phyloP scores from a whole-genome alignment of 2,113 vertebrate genomes.

The Epinephelus cyanopodus region DNA sequence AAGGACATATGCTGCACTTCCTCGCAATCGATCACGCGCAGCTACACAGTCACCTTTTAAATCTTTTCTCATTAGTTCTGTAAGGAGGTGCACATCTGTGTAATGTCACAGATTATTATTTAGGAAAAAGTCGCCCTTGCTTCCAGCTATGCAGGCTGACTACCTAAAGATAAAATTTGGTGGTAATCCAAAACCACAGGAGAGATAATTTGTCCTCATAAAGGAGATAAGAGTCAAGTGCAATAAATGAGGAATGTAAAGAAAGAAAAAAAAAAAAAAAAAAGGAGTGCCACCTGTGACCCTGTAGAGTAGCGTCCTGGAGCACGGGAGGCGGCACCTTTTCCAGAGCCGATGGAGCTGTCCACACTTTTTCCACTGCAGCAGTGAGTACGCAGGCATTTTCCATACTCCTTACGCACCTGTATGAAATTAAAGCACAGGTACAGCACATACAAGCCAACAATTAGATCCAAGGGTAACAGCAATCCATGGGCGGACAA shows the following conservation, averaged over 20 bases:
- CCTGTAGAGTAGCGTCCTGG: slow-evolving; percentile 95
- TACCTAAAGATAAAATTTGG: background rate
- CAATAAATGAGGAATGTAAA: background rate
- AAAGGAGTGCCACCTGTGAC: slow-evolving; percentile 90
- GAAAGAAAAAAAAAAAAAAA: background rate
- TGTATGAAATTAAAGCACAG: slow-evolving; percentile 58
- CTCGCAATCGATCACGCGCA: slow-evolving; percentile 19
- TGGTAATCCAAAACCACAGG: background rate
- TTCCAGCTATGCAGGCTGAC: background rate
- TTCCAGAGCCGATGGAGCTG: slow-evolving; percentile 94
- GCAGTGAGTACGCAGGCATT: slow-evolving; percentile 95
- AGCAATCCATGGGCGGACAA: too few relatives aligned
- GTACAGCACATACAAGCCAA: background rate
- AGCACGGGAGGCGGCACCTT: slow-evolving; percentile 91
- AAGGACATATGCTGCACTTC: background rate
- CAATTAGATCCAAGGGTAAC: background rate
- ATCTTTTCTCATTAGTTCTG: background rate
- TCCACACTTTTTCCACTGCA: slow-evolving; percentile 97
- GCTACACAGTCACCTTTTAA: background rate
- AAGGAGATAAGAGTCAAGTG: background rate
- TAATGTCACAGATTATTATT: background rate
- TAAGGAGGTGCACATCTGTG: background rate
- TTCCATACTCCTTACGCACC: slow-evolving; percentile 98
- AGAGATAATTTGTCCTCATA: background rate
- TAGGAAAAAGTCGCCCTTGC: background rate